Conservation (phyloP, 2,113 vertebrate species). For the Prolemur simus region DNA sequence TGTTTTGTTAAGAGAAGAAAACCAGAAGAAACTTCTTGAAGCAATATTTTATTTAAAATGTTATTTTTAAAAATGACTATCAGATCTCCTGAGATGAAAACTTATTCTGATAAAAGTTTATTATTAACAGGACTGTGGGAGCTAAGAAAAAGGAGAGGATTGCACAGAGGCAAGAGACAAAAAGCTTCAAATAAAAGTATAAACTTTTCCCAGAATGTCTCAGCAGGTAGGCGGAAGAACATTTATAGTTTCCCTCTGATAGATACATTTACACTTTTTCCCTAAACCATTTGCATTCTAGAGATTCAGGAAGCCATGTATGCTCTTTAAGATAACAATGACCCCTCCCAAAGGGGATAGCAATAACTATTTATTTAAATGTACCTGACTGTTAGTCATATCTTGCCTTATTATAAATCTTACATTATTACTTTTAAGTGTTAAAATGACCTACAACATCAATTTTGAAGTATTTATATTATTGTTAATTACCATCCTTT, state of each 20-base stretch:
- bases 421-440: background rate
- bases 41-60: slow-evolving; percentile 47
- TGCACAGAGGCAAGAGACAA: background rate
- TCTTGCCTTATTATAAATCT: background rate
- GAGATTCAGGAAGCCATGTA: background rate
- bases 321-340: background rate
- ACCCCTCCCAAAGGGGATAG: background rate
- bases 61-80: slow-evolving; percentile 33
- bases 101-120: background rate
- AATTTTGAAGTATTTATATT: background rate
- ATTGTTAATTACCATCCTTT: background rate
- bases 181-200: background rate
- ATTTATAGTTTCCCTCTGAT: background rate
- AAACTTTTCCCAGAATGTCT: background rate
- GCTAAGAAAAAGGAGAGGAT: background rate
- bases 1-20: slow-evolving; percentile 61
- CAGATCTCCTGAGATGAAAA: slow-evolving; percentile 43
- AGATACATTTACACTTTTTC: background rate
- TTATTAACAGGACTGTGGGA: background rate
- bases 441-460: background rate
- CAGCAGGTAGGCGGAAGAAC: background rate
- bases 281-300: background rate
- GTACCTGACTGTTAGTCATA: background rate
- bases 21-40: slow-evolving; percentile 35
- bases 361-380: background rate